Conservation (phyloP, 1,140 invertebrate genomes). For the Drosophila saltans region DNA sequence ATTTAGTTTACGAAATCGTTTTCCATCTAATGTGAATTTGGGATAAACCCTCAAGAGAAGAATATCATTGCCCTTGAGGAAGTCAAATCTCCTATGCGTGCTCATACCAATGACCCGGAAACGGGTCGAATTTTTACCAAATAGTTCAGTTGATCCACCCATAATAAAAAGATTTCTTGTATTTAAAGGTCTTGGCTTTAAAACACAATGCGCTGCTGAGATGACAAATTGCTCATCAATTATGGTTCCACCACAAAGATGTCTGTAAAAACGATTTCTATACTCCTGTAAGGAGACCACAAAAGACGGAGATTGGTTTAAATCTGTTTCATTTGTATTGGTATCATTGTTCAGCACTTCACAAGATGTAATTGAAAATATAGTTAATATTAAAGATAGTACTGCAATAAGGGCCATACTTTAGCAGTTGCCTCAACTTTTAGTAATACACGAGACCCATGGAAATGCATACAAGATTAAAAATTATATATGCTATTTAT, state of each 20-base stretch:
- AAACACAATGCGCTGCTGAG: slow-evolving; percentile 52
- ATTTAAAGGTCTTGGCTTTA: slow-evolving; percentile 12
- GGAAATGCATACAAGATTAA: background rate
- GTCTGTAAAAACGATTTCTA: slow-evolving; percentile 28
- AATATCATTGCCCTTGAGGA: slow-evolving; percentile 54
- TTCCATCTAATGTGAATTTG: slow-evolving; percentile 37
- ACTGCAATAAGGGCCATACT: background rate
- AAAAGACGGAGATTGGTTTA: slow-evolving; percentile 32
- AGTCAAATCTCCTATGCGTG: slow-evolving; percentile 32
- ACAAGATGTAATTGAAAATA: background rate
- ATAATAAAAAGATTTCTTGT: slow-evolving; percentile 17
- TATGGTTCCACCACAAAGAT: slow-evolving; percentile 62
- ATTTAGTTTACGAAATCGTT: slow-evolving; percentile 28
- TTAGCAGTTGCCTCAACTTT: background rate
- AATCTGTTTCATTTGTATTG: background rate
- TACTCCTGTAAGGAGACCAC: slow-evolving; percentile 57
- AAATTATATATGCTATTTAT: slow-evolving; percentile 4
- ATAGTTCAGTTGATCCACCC: slow-evolving; percentile 35
- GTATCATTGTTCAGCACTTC: background rate
- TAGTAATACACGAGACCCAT: background rate
- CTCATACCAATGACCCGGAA: slow-evolving; percentile 17
- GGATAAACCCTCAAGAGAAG: slow-evolving; percentile 29
- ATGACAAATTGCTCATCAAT: slow-evolving; percentile 42
- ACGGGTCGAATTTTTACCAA: background rate
- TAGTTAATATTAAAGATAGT: background rate